Percentiles rank a stretch among this genome's conserved stretches.
These are phyloP conservation scores for Cremastobaeus sp. DNA, from an alignment of 2,888 invertebrate genomes.

Conservation along the genomic window DNA sequence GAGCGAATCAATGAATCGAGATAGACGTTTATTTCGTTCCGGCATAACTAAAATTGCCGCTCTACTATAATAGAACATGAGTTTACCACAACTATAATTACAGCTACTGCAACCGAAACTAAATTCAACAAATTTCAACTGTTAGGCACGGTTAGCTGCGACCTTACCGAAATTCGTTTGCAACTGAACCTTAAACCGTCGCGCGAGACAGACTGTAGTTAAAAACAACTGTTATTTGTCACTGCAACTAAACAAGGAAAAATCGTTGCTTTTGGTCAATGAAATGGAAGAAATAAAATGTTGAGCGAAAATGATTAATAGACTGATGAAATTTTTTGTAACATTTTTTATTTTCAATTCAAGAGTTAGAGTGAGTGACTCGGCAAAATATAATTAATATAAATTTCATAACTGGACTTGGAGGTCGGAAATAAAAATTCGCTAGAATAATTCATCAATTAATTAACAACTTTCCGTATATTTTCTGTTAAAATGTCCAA, in stretches of 20 bases:
- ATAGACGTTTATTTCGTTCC: slow-evolving; percentile 23
- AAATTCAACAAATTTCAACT: slow-evolving; percentile 58
- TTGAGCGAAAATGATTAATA: too few species aligned
- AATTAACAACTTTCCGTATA: too few species aligned
- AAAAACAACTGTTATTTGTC: slow-evolving; percentile 42
- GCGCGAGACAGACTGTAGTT: slow-evolving; percentile 51
- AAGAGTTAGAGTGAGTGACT: too few species aligned
- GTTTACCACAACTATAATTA: slow-evolving; percentile 57
- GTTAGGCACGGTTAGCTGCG: slow-evolving; percentile 54
- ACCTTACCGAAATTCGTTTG: slow-evolving; percentile 57
- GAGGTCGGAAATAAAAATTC: too few species aligned
- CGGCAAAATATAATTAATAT: too few species aligned
- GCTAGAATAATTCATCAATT: too few species aligned
- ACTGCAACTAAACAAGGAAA: slow-evolving; percentile 26
- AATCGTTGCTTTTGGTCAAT: too few species aligned
- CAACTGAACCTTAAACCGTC: slow-evolving; percentile 52
- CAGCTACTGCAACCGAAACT: slow-evolving; percentile 57
- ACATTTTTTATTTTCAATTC: too few species aligned
- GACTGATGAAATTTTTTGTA: too few species aligned
- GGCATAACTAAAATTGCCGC: slow-evolving; percentile 48
- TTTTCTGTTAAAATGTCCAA: too few species aligned
- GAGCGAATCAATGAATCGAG: not conserved
- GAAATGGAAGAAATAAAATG: too few species aligned
- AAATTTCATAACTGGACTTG: too few species aligned
- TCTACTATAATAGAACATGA: slow-evolving; percentile 49